phyloP scores from a whole-genome alignment of 2,113 vertebrate genomes.

The Aspiorhynchus laticeps region DNA sequence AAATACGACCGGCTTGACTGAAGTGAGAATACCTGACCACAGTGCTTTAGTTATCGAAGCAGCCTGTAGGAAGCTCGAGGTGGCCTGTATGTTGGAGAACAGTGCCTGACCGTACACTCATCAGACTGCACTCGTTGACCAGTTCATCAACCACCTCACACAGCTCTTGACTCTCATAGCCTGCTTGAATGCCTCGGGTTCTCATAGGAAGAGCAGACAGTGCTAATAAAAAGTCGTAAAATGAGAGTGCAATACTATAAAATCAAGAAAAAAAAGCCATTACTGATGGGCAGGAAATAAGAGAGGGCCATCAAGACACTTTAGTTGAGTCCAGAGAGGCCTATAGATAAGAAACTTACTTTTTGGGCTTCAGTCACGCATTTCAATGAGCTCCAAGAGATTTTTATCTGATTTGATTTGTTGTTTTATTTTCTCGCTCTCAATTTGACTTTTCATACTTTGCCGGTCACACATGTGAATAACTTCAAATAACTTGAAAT shows the following conservation, averaged over 20 bases:
- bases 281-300: conserved; percentile 31
- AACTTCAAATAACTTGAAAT: conserved; percentile 27
- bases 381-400: not conserved
- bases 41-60: not conserved
- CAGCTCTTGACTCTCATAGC: conserved; percentile 23
- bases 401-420: conserved; percentile 14
- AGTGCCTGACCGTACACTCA: not conserved
- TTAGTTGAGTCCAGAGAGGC: conserved; percentile 33
- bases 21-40: not conserved
- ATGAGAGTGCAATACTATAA: no score
- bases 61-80: not conserved
- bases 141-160: conserved; percentile 27
- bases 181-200: conserved; percentile 12
- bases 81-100: conserved; percentile 12
- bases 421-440: conserved; percentile 10
- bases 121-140: conserved; percentile 16
- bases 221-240: conserved; percentile 29
- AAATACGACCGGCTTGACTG: not conserved
- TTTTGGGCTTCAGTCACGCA: not conserved
- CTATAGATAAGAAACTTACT: conserved; percentile 13
- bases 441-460: conserved; percentile 22
- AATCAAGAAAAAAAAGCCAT: conserved; percentile 35
- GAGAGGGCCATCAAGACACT: conserved; percentile 28
- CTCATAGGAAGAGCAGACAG: conserved; percentile 36
- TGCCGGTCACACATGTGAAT: not conserved